Percentiles rank a stretch among this genome's conserved stretches.
Evolutionary conservation across 2,888 invertebrate species (phyloP).

Genomic region (Xestia c-nigrum): DNA sequence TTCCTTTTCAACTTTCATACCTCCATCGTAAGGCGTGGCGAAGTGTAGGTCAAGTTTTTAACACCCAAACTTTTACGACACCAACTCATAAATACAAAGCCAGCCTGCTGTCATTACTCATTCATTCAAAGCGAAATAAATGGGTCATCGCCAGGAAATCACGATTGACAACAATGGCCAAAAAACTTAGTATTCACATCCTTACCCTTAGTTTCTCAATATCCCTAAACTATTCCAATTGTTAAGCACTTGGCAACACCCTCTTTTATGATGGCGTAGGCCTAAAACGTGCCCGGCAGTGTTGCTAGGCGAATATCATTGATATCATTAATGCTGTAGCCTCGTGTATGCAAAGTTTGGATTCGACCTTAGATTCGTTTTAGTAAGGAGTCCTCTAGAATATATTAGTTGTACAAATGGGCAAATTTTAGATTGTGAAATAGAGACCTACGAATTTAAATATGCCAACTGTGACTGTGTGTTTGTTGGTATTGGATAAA

Average conservation of each 20-base stretch:
- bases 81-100: constrained; percentile 1
- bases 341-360: constrained; percentile 63
- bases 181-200: constrained; percentile 51
- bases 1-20: background rate
- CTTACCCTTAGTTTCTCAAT: constrained; percentile 47
- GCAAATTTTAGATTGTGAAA: constrained; percentile 41
- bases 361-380: constrained; percentile 64
- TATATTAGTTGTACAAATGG: constrained; percentile 62
- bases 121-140: constrained; percentile 16
- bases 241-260: constrained; percentile 25
- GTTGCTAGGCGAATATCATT: constrained; percentile 39
- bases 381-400: constrained; percentile 62
- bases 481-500: constrained; percentile 1
- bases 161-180: constrained; percentile 53
- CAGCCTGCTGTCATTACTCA: background rate
- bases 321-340: constrained; percentile 52
- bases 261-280: constrained; percentile 31
- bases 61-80: constrained; percentile 15
- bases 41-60: constrained; percentile 6
- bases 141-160: constrained; percentile 59
- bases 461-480: no score
- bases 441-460: no score
- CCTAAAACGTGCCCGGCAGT: constrained; percentile 40
- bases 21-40: background rate
- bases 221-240: constrained; percentile 43